Percentiles rank a stretch among this genome's conserved stretches.
Evolutionary conservation across 2,888 invertebrate species (phyloP).

Genomic region (Mactromeris polynyma): DNA sequence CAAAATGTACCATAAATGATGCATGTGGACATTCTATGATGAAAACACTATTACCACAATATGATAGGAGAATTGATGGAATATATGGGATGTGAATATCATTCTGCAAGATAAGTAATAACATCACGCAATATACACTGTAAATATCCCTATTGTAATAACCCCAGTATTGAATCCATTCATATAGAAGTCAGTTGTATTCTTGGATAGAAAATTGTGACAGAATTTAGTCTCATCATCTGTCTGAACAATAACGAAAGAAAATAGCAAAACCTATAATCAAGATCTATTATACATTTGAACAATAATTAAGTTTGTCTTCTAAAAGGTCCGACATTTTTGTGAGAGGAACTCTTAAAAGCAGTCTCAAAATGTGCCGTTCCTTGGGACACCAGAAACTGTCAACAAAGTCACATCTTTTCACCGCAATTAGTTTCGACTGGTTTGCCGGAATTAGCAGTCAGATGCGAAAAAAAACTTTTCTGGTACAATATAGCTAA

Average conservation of each 20-base stretch:
- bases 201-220: not conserved
- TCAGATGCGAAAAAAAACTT: not conserved
- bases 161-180: not conserved
- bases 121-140: not conserved
- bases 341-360: too few relatives aligned
- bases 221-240: not conserved
- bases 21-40: not conserved
- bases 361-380: too few relatives aligned
- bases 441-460: too few relatives aligned
- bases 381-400: too few relatives aligned
- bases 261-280: not conserved
- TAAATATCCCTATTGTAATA: not conserved
- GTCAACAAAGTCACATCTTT: too few relatives aligned
- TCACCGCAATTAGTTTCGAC: too few relatives aligned
- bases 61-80: not conserved
- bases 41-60: constrained; percentile 6
- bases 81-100: constrained; percentile 4
- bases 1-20: not conserved
- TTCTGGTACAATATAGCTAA: not conserved
- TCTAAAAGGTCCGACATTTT: too few relatives aligned
- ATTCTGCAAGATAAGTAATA: not conserved
- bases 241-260: not conserved
- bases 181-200: not conserved
- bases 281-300: not conserved
- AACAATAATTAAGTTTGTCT: too few relatives aligned